Conservation (phyloP, 1,140 invertebrate species). For the Eumaeus atala region DNA sequence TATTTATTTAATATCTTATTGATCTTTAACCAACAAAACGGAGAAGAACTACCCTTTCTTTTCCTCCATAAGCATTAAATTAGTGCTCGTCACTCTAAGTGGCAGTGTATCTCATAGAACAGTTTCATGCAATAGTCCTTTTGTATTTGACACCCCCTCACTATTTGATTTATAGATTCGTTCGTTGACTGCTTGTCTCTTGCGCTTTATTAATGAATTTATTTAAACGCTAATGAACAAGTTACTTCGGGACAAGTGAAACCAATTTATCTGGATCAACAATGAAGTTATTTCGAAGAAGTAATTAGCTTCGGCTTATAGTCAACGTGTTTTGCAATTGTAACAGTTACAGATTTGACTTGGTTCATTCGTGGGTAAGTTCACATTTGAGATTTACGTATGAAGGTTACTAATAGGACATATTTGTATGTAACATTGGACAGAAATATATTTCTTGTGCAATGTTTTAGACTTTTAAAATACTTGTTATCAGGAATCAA, state of each 20-base stretch:
- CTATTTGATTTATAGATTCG: slow-evolving; percentile 72
- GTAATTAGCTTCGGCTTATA: slow-evolving; percentile 5
- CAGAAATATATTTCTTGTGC: no score
- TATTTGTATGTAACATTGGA: no score
- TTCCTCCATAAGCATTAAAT: no score
- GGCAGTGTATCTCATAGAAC: slow-evolving; percentile 30
- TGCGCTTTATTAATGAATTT: slow-evolving; percentile 70
- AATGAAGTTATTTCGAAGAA: slow-evolving; percentile 7
- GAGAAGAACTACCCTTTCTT: no score
- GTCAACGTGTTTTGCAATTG: slow-evolving; percentile 9
- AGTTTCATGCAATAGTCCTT: slow-evolving; percentile 46
- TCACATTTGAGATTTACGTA: no score
- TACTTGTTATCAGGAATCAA: no score
- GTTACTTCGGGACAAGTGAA: slow-evolving; percentile 65
- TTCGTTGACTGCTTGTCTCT: slow-evolving; percentile 66
- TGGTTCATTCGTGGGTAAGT: neutral
- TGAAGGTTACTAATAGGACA: no score
- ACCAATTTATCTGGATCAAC: slow-evolving; percentile 63
- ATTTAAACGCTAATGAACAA: slow-evolving; percentile 73
- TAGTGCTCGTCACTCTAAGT: slow-evolving; percentile 20
- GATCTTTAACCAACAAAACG: no score
- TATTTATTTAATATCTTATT: no score
- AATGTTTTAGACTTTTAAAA: no score
- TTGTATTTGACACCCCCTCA: slow-evolving; percentile 68
- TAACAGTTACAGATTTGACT: slow-evolving; percentile 3